Evolutionary conservation across 2,797 vertebrate genomes (phyloP), one percentile per base, ranked within the genome.

Genomic region (Anguilla obscura): DNA sequence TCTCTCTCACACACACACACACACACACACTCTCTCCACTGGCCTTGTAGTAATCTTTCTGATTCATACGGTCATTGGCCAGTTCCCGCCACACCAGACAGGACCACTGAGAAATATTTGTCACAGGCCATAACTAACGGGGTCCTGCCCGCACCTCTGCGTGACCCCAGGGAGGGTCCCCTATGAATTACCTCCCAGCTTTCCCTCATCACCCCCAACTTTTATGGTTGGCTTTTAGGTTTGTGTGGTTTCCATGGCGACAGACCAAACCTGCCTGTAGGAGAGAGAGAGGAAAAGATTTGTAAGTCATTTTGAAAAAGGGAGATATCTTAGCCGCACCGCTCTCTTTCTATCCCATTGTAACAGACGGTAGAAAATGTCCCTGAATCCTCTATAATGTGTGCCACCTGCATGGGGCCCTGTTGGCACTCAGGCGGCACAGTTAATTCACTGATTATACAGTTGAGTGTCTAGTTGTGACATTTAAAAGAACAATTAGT

Each of bases 131-230:
- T 52, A 24, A 92, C 87, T 85, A 90, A 87, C 89, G 88, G 86
- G 69, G 86, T 90, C 8, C 90, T 90, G 89, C 92, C 93, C 93
- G 91, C 91, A 93, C 94, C 93, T 94, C 94, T 93, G 89, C 87
- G 94, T 92, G 95, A 94, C 94, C 95, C 94, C 93, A 93, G 94
- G 94, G 95, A 94, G 94, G 95, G 94, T 93, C 94, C 52, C 48
- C 89, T 93, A 21, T 76, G 36, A 79, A 45, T 74, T 30, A 33
- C 48, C 60, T 60, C 21, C n/a, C 52, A 40, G 30, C 10, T 12
- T 60, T 69, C 2, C 74, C 54, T 27, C 86, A 84, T 1, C 7
- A 36, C 71, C 52, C 54, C 71, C 36, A 56, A 9, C 6, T 87
- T 88, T 86, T 85, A 69, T 56, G 66, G 69, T 50, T 58, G 58